Evolutionary conservation across 2,888 invertebrate species (phyloP), one percentile per base, ranked within the genome.

Genomic region (Helobdella robusta): DNA sequence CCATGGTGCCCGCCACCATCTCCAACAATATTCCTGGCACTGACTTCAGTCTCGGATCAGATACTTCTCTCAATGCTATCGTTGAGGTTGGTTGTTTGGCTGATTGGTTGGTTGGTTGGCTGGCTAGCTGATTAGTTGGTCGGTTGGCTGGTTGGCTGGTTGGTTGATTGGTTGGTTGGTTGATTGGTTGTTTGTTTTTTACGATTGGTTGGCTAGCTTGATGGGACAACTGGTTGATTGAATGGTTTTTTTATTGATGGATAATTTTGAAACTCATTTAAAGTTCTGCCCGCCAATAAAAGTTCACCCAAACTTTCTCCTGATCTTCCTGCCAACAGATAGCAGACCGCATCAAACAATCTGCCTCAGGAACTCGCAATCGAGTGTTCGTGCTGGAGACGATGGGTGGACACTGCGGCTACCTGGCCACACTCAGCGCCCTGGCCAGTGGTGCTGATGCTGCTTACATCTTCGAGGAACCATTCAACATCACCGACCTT

Each of bases 11-110:
- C 0, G 87, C 93, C 59, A 98, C 98, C 36, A 99, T 99, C 78
- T 94, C 94, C 77, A 99, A 99, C 83, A 99, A 99, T 80, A 93
- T 99, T 65, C 98, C 98, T 67, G 98, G 98, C 64, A 94, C 94
- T 0, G 94, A 95, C 80, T 95, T 97, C 83, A 92, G 92, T 2
- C 84, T 99, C 54, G 98, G 97, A 65, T 88, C 90, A 68, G 98
- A 98, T 78, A 97, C 97, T 1, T 94, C 97, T 3, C 84, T 97
- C 66, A 99, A 99, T 80, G 98, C 98, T 83, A 99, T 99, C 73
- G 93, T n/a, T n/a, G n/a, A n/a, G n/a, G n/a, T n/a, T n/a, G n/a
- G n/a, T n/a, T n/a, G 15, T 50, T 20, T 20, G 6, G 52, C 11
- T 8, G 11, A 8, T 20, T 50, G 6, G 6, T 50, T 50, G 6